These are phyloP conservation scores for Aurelia sp. DNA, from an alignment of 30 jellyfish, hydroid and myxozoan species.

Conservation along the genomic window DNA sequence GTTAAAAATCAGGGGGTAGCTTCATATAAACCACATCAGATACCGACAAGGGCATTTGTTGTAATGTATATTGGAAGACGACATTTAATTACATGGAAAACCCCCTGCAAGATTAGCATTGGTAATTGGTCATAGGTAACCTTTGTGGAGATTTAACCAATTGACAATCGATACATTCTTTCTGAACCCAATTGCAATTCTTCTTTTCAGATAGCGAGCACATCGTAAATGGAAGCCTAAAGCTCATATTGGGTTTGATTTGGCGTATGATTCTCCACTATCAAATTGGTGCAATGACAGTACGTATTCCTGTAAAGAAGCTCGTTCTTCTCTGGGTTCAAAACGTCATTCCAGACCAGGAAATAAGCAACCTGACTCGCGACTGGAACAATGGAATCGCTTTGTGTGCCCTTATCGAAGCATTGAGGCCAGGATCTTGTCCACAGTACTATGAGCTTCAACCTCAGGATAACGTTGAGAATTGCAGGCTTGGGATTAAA, in stretches of 20 bases:
- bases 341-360: slow-evolving; percentile 86
- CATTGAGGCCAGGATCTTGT: slow-evolving; percentile 84
- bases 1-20: no score
- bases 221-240: slow-evolving; percentile 86
- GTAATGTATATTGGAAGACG: no score
- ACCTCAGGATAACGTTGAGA: slow-evolving; percentile 70
- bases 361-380: slow-evolving; percentile 78
- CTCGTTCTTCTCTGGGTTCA: slow-evolving; percentile 89
- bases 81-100: neutral
- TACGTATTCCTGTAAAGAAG: slow-evolving; percentile 86
- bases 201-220: slow-evolving; percentile 88
- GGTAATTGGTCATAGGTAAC: no score
- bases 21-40: no score
- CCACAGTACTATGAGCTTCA: slow-evolving; percentile 78
- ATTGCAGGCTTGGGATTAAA: slow-evolving; percentile 79
- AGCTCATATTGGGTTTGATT: slow-evolving; percentile 90
- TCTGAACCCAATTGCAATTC: neutral
- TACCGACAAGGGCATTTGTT: no score
- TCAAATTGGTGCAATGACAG: slow-evolving; percentile 93
- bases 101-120: neutral
- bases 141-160: no score
- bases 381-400: slow-evolving; percentile 99
- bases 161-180: neutral
- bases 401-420: slow-evolving; percentile 87
- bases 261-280: slow-evolving; percentile 98